These are phyloP conservation scores for Torymus tubicola DNA, from an alignment of 2,888 invertebrate species.

Conservation along the genomic window DNA sequence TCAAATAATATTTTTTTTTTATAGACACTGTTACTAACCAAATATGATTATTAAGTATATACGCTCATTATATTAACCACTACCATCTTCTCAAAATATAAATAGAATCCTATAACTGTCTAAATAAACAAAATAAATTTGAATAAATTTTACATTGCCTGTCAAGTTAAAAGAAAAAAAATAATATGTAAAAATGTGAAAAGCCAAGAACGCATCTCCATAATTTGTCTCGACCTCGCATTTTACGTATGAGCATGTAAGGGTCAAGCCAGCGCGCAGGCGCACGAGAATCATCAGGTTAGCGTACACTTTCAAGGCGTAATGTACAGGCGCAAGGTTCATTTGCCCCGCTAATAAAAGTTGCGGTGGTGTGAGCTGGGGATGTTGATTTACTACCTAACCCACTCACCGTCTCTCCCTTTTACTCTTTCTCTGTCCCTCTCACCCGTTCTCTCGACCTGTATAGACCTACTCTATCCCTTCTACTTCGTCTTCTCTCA, in stretches of 20 bases:
- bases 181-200: not conserved
- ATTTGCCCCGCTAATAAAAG: conserved; percentile 12
- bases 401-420: conserved; percentile 20
- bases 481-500: not conserved
- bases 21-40: too few species aligned
- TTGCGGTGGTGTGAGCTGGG: conserved; percentile 42
- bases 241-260: not conserved
- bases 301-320: not conserved
- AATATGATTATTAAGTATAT: too few species aligned
- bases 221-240: conserved; percentile 6
- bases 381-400: conserved; percentile 60
- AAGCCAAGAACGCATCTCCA: conserved; percentile 8
- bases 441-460: not conserved
- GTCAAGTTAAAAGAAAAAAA: too few species aligned
- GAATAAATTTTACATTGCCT: too few species aligned
- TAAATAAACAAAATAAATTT: too few species aligned
- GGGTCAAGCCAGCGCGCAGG: not conserved
- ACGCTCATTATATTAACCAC: too few species aligned
- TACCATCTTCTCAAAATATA: too few species aligned
- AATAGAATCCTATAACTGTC: too few species aligned
- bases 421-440: not conserved
- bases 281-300: not conserved
- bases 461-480: not conserved
- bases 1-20: too few species aligned
- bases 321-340: conserved; percentile 22